Evolutionary conservation across 2,797 vertebrate genomes (phyloP).

Genomic region (Megalops cyprinoides): DNA sequence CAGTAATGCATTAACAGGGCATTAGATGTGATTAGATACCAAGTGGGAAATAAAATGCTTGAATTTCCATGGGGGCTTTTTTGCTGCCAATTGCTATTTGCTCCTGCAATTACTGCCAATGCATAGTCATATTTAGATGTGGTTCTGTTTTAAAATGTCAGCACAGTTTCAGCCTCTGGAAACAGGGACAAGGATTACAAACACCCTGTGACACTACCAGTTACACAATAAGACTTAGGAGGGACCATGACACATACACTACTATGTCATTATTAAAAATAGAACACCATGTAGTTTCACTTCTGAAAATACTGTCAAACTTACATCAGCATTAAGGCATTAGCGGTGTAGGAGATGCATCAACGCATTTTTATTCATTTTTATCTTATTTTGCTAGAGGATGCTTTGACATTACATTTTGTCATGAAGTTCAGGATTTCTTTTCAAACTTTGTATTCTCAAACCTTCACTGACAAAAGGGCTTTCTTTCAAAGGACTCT

Average conservation of each 20-base stretch:
- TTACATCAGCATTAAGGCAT: constrained; percentile 8
- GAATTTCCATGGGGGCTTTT: neutral
- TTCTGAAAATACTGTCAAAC: neutral
- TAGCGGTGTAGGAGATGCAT: neutral
- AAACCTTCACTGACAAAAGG: neutral
- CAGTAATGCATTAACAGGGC: neutral
- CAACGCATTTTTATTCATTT: neutral
- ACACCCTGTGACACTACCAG: neutral
- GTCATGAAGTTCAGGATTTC: no score
- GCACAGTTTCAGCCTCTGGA: neutral
- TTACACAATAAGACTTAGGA: neutral
- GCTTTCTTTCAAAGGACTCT: neutral
- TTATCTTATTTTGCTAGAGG: neutral
- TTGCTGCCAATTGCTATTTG: no score
- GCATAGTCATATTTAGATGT: neutral
- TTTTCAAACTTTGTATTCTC: no score
- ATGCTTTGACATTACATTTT: neutral
- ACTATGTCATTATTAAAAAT: neutral
- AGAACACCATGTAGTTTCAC: neutral
- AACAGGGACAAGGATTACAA: neutral
- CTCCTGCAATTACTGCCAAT: neutral
- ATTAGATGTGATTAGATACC: neutral
- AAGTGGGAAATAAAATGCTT: neutral
- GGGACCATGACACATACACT: neutral
- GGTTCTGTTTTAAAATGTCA: neutral